Conservation (phyloP, 2,113 vertebrate genomes). For the Callaeas wilsoni region DNA sequence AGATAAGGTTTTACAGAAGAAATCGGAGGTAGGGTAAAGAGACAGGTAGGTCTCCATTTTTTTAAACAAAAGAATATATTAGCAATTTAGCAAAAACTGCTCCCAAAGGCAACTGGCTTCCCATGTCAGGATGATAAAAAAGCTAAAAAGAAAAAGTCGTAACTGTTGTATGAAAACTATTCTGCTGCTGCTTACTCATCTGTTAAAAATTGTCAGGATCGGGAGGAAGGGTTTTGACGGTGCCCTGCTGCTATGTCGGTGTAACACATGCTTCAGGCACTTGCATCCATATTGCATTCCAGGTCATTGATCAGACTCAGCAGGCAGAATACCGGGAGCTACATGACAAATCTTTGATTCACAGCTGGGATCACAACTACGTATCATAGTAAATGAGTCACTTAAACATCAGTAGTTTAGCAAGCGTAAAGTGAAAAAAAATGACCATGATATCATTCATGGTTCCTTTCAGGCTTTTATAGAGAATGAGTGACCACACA, state of each 20-base stretch:
- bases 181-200: conserved; percentile 83
- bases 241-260: conserved; percentile 84
- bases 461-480: conserved; percentile 66
- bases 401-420: conserved; percentile 82
- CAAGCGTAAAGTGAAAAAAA: conserved; percentile 70
- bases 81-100: background rate
- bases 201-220: conserved; percentile 79
- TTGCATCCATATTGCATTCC: conserved; percentile 80
- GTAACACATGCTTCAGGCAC: conserved; percentile 82
- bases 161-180: conserved; percentile 63
- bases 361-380: conserved; percentile 83
- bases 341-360: conserved; percentile 80
- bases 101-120: conserved; percentile 13
- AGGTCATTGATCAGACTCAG: conserved; percentile 82
- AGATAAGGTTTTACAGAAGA: background rate
- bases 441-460: conserved; percentile 81
- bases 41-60: background rate
- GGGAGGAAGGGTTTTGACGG: conserved; percentile 78
- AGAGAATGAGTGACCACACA: background rate
- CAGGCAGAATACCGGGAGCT: conserved; percentile 68
- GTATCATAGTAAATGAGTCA: conserved; percentile 84
- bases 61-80: background rate
- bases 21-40: background rate
- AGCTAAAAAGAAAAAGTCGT: conserved; percentile 64
- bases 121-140: conserved; percentile 60